Evolutionary conservation across 2,797 vertebrate genomes (phyloP), one percentile per base, ranked within the genome.

Genomic region (Paguma larvata): DNA sequence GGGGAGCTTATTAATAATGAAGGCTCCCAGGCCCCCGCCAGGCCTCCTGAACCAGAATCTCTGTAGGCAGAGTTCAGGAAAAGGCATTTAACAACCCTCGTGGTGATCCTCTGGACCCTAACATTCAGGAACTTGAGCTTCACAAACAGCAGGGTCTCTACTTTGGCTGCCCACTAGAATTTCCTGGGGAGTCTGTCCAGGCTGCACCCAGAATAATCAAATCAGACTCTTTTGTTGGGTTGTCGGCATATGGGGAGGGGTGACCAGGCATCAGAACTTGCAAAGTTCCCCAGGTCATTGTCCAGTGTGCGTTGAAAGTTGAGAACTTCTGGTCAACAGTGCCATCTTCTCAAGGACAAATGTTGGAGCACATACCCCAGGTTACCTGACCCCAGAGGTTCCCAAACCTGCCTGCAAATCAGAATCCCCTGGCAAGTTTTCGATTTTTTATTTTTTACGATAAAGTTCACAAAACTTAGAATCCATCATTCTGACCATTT

Each of bases 231-330:
- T 84, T 44, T 8, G 72, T 14, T 38, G 14, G 72, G 46, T 11
- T 8, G 6, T 46, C 8, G 6, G 23, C 6, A 2, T 10, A 11
- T 27, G 27, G 38, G 8, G 1, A 34, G 25, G 7, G 2, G 1
- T 1, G 82, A 6, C 38, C 59, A 86, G 46, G 14, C 32, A 21
- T 14, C 18, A 5, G 11, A 59, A 34, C 44, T 88, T 62, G 84
- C 78, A 53, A 96, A 59, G 16, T 75, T 27, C 15, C 34, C 15
- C 19, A 41, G 15, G 7, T 75, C 80, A 44, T 75, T n/a, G n/a
- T 68, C 48, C n/a, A 44, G 19, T 5, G 14, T 59, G 65, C 56
- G 34, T 34, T 48, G 7, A 6, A 68, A 34, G 27, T 44, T 23
- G 46, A 89, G 27, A 68, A 25, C n/a, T 16, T 78, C 72, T 41